Base-by-base conservation (phyloP, 2,113 vertebrate species). In the Geothlypis trichas region DNA sequence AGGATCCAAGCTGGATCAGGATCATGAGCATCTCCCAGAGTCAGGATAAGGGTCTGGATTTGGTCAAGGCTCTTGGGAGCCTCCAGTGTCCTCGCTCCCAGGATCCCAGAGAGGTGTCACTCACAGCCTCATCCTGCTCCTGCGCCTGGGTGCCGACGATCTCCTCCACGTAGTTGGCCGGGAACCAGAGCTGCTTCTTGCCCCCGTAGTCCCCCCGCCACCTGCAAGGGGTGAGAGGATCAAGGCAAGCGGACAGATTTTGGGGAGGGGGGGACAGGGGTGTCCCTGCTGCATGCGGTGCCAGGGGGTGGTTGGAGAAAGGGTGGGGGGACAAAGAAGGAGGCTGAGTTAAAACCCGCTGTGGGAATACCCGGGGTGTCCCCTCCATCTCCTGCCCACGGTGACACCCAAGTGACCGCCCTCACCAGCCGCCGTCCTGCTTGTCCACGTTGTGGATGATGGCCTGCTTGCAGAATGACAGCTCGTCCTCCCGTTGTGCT, bases 151-250 rank as follows among this genome's bases (percentile, higher is more conserved):
- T 98, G 91, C 98, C 99, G 90, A 99, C 98, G 52, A 99, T 99
- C 96, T 99, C 99, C 85, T 98, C 98, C 91, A 99, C 99, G 1
- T 99, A 99, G 97, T 99, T 99, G n/a, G 99, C 99, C 0, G 99
- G 99, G 97, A 99, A 99, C 99, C 99, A 99, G 66, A 99, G 98
- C 95, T 99, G 99, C 97, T 99, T 99, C 98, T 99, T 99, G 41
- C 99, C 99, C 14, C 99, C 99, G 5, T 98, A 99, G 97, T 99
- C 99, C 35, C 99, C 99, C 57, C 99, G 98, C 99, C 99, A 99
- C 99, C 99, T 99, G 89, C 69, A 83, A 92, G 68, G 93, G 95
- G 94, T 49, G 35, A 91, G 37, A 93, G 95, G 93, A 89, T 94
- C 89, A 97, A 94, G 95, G 96, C 59, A 22, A 88, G 77, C 3